phyloP scores from a whole-genome alignment of 2,113 vertebrate genomes.

The Perca fluviatilis region DNA sequence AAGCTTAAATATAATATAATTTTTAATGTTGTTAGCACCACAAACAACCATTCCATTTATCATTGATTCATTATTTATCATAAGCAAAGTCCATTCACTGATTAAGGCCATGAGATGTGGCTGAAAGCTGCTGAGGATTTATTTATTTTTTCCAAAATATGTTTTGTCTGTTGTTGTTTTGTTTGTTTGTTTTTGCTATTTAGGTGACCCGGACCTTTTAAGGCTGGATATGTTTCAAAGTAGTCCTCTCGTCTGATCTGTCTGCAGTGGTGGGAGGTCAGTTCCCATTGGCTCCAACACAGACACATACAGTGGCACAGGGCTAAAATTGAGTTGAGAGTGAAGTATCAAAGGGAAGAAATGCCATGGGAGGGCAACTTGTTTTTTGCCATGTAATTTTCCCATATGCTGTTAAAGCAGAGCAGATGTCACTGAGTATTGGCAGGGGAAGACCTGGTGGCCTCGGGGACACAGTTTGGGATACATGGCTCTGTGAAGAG shows the following conservation, averaged over 20 bases:
- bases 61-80: neutral
- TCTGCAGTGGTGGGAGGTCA: conserved; percentile 51
- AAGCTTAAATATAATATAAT: no score
- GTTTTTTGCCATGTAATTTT: conserved; percentile 71
- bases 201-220: conserved; percentile 15
- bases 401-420: conserved; percentile 69
- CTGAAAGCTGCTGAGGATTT: neutral
- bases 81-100: neutral
- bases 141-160: neutral
- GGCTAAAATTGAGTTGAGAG: conserved; percentile 69
- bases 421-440: conserved; percentile 71
- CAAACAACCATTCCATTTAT: neutral
- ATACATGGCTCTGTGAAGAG: conserved; percentile 52
- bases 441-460: conserved; percentile 54
- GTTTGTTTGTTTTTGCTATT: neutral
- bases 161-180: neutral
- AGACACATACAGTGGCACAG: conserved; percentile 43
- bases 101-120: neutral
- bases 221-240: conserved; percentile 23
- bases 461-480: conserved; percentile 52
- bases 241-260: conserved; percentile 34
- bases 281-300: conserved; percentile 39
- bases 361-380: conserved; percentile 66
- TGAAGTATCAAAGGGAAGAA: conserved; percentile 72
- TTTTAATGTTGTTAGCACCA: neutral